Evolutionary conservation across 2,113 vertebrate genomes (phyloP), one percentile per base, ranked within the genome.

Genomic region (Nyctibius bracteatus): DNA sequence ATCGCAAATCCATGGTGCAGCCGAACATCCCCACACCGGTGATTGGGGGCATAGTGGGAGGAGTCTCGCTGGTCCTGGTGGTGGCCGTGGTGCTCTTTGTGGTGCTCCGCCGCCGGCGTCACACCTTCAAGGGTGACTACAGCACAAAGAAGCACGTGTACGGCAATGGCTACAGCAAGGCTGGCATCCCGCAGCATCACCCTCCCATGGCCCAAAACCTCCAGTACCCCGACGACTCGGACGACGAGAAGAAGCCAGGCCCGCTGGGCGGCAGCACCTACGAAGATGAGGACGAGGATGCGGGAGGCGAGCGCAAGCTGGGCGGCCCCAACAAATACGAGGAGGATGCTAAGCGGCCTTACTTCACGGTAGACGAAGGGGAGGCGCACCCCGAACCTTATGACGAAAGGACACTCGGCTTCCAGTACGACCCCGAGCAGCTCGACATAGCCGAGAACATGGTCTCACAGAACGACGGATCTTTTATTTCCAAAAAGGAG

Each of bases 401-500:
- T 5, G 99, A 99, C 61, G 98, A 98, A 61, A 98, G 99, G 99
- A 99, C 99, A 98, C 99, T 99, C 92, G 98, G 98, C 86, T 99
- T 99, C 98, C 99, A 99, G 97, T 99, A 99, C 11, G 99, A 99
- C 97, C 98, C 99, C 2, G 99, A 99, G 96, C 98, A 98, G 52
- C 98, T 98, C 85, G 99, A 99, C 98, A 98, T 99, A 90, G 98
- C 98, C 8, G 99, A 99, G 59, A 99, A 99, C 97, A 99, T 99
- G 99, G 99, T 99, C 88, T 99, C 99, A 95, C 99, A 99, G 98
- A 99, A 99, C 91, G 99, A 99, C 85, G 99, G 99, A 95, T 99
- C 99, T 86, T 99, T 99, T 97, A 99, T 99, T 98, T 99, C 99
- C 98, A 99, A 99, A 99, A 99, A 99, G 98, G 99, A 99, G 98